Percentiles rank a stretch among this genome's conserved stretches.
phyloP scores from a whole-genome alignment of 1,140 invertebrate genomes.

The Cotesia glomerata region DNA sequence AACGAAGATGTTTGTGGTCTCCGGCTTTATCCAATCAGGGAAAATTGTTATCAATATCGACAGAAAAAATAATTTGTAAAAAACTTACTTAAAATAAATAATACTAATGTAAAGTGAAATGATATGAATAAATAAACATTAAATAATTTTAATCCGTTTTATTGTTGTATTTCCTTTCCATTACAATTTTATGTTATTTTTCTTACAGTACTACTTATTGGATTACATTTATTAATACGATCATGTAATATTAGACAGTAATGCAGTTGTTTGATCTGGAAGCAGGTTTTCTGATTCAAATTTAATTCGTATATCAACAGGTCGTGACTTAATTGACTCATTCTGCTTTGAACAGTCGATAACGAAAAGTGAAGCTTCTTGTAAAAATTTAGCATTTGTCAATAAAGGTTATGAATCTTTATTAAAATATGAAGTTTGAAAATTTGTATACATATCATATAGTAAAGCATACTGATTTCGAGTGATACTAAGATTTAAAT shows the following conservation, averaged over 20 bases:
- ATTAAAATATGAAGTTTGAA: constrained; percentile 25
- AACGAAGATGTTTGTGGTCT: no score
- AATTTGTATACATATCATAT: constrained; percentile 14
- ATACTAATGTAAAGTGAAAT: no score
- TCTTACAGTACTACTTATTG: no score
- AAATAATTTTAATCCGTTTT: no score
- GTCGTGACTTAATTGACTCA: background rate
- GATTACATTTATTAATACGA: background rate
- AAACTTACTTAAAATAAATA: no score
- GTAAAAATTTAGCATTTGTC: background rate
- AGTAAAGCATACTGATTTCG: constrained; percentile 16
- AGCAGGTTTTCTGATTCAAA: background rate
- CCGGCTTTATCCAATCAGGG: no score
- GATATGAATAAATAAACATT: no score
- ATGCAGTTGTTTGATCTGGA: background rate
- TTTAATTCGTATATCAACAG: background rate
- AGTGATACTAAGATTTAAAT: constrained; percentile 20
- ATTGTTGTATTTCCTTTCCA: no score
- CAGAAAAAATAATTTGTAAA: no score
- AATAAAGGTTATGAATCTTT: background rate
- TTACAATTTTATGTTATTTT: no score
- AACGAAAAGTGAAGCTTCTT: background rate
- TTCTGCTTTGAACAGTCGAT: background rate
- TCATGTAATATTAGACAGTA: background rate
- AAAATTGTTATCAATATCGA: no score